Base-by-base conservation (phyloP, 2,113 vertebrate species). In the Mesembrinibis cayennensis region DNA sequence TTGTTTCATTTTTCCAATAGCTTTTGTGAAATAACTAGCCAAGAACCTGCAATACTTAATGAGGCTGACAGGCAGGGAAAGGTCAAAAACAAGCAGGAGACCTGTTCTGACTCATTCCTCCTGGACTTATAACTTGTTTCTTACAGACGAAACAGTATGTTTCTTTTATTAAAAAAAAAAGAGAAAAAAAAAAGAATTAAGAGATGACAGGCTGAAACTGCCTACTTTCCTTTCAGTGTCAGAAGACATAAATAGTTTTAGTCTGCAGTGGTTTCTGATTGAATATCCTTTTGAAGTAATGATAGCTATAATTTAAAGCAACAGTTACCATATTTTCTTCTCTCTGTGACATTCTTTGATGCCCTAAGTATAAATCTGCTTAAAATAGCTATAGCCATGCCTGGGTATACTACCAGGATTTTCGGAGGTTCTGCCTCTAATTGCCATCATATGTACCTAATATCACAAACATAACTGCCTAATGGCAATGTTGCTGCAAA, bases 261-360 rank as follows among this genome's bases (percentile, higher is more conserved):
- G 95, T 98, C 94, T 97, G 97, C 96, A 91, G 97, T 98, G 97
- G 96, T 96, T 98, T 98, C 96, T 98, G 98, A 98, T 98, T 98
- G 97, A 98, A 97, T 98, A 96, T 95, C 98, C 98, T 98, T 98
- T 98, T 98, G 98, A 98, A 98, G 98, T 98, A 98, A 98, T 97
- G 98, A 98, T 98, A 98, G 98, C 98, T 98, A 97, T 98, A 98
- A 98, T 98, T 98, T 98, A 98, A 98, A 98, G 98, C 97, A 98
- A 98, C 98, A 98, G 98, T 98, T 98, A 98, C 98, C 98, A 98
- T 98, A 98, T 98, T 98, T 98, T 98, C 97, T 94, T 98, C 97
- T 97, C 94, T 97, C 97, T 90, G 84, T 98, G 97, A 96, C 95
- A 77, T 96, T 97, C 98, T 98, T 98, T 98, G 98, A 98, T 98